These are phyloP conservation scores for Penelope pileata DNA, from an alignment of 2,113 vertebrate genomes.

Conservation along the genomic window DNA sequence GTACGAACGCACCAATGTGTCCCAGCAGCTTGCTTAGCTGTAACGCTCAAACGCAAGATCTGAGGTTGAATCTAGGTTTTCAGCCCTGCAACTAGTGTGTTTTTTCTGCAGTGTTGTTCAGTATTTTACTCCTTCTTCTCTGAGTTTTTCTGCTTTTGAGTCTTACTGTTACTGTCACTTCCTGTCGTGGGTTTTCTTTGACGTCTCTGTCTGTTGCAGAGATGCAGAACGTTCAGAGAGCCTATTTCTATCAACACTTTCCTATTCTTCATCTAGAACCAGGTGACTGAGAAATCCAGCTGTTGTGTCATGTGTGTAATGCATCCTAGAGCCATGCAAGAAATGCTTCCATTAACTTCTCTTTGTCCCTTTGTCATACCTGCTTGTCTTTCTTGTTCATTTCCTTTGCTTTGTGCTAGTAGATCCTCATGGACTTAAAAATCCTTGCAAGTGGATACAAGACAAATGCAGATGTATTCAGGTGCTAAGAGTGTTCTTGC, in stretches of 20 bases:
- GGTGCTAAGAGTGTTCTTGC: neutral
- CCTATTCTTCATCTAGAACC: constrained; percentile 89
- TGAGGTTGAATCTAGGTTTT: neutral
- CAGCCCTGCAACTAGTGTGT: neutral
- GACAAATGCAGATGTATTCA: neutral
- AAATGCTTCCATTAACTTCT: constrained; percentile 55
- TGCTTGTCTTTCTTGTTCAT: constrained; percentile 59
- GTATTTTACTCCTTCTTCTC: constrained; percentile 45
- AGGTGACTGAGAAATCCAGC: constrained; percentile 83
- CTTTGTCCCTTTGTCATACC: constrained; percentile 44
- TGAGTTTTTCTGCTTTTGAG: constrained; percentile 50
- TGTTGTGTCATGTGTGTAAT: constrained; percentile 66
- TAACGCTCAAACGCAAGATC: neutral
- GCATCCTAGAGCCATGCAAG: constrained; percentile 64
- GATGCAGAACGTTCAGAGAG: constrained; percentile 92
- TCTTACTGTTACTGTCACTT: constrained; percentile 60
- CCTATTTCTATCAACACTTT: constrained; percentile 92
- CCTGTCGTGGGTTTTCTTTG: constrained; percentile 78
- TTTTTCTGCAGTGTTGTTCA: neutral
- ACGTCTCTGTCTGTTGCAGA: constrained; percentile 87
- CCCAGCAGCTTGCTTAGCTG: neutral
- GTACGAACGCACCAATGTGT: neutral
- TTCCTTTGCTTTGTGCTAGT: constrained; percentile 72
- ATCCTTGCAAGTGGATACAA: neutral
- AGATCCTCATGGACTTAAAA: constrained; percentile 36